These are phyloP conservation scores for Trachemys scripta DNA, from an alignment of 2,113 vertebrate species.

Conservation along the genomic window DNA sequence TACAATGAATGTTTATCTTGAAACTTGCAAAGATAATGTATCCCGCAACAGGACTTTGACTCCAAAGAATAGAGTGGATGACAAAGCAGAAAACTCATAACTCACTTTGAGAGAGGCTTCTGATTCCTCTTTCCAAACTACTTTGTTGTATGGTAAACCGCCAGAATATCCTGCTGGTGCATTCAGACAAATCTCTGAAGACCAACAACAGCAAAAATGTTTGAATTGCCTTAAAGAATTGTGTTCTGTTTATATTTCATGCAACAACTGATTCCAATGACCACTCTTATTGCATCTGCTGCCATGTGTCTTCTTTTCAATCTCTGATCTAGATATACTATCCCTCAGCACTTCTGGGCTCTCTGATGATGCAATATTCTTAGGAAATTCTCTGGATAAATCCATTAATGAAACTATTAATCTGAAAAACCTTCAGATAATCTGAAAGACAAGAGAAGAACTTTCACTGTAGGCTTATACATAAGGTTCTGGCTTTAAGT, in stretches of 20 bases:
- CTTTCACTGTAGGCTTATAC: too few species aligned
- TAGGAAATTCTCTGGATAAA: too few species aligned
- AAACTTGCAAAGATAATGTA: neutral
- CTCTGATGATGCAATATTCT: too few species aligned
- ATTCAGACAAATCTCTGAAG: neutral
- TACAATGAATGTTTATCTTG: neutral
- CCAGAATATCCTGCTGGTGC: neutral
- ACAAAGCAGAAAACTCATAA: neutral
- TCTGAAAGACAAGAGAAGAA: too few species aligned
- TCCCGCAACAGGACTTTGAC: neutral
- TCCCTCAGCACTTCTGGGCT: too few species aligned
- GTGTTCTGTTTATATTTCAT: too few species aligned
- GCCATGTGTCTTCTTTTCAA: neutral
- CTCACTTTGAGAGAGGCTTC: neutral
- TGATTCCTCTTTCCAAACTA: too few species aligned
- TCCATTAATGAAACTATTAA: too few species aligned
- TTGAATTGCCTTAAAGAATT: too few species aligned
- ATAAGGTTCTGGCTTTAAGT: too few species aligned
- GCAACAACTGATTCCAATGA: neutral
- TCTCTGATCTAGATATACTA: neutral
- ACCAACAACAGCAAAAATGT: neutral
- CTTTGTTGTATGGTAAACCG: neutral
- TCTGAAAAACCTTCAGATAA: too few species aligned
- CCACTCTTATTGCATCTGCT: neutral
- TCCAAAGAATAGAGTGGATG: neutral